Evolutionary conservation across 2,888 invertebrate genomes (phyloP).

Genomic region (Trilocha varians): DNA sequence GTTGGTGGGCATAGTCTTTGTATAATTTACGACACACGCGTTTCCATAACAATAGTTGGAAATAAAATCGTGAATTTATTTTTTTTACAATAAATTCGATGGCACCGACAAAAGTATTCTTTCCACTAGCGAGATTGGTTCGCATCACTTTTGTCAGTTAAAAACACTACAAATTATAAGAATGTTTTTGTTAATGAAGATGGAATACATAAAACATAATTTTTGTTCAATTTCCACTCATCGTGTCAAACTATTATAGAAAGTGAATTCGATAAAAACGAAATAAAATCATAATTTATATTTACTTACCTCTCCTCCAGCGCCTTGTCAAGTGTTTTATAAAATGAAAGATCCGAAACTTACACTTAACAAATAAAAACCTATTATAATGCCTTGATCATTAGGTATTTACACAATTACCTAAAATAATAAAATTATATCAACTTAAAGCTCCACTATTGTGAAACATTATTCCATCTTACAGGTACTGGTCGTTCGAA

Average conservation of each 20-base stretch:
- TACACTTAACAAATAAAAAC: not conserved
- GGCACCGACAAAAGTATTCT: constrained; percentile 37
- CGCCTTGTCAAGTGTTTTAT: not conserved
- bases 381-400: constrained; percentile 28
- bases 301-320: constrained; percentile 9
- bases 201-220: not conserved
- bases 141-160: constrained; percentile 29
- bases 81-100: constrained; percentile 27
- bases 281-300: constrained; percentile 5
- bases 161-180: not conserved
- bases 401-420: constrained; percentile 56
- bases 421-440: constrained; percentile 36
- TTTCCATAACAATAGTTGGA: constrained; percentile 19
- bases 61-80: constrained; percentile 17
- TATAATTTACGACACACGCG: constrained; percentile 51
- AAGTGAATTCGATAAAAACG: too few relatives aligned
- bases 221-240: not conserved
- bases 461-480: constrained; percentile 42
- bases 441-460: constrained; percentile 47
- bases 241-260: too few relatives aligned
- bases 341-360: not conserved
- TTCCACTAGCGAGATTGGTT: constrained; percentile 15
- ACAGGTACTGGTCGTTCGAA: constrained; percentile 48
- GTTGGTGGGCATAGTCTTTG: constrained; percentile 68
- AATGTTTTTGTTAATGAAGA: not conserved